A percentile compares a stretch with the other conserved stretches of the same genome.
Conservation (phyloP, 2,797 vertebrate species). For the Myotis planiceps region DNA sequence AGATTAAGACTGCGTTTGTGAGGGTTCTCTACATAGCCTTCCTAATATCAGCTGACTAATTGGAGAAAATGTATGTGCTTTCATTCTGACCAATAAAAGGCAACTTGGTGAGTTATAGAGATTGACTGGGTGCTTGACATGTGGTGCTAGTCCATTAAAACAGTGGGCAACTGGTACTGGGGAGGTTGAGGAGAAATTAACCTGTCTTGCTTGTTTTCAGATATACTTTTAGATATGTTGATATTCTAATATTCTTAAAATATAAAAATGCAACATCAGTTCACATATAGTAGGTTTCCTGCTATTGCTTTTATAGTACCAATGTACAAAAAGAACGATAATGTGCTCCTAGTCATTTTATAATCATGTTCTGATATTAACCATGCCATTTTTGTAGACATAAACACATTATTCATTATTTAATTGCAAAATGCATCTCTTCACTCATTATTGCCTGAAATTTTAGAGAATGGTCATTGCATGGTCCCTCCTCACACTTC, state of each 20-base stretch:
- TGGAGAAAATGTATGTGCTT: constrained; percentile 29
- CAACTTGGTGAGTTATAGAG: constrained; percentile 46
- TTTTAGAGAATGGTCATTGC: constrained; percentile 62
- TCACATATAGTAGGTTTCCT: constrained; percentile 26
- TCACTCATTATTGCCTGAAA: constrained; percentile 63
- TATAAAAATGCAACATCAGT: constrained; percentile 28
- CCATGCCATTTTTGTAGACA: constrained; percentile 37
- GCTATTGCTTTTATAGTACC: constrained; percentile 60
- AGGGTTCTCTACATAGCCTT: constrained; percentile 26
- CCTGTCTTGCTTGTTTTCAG: constrained; percentile 11
- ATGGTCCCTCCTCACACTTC: background rate
- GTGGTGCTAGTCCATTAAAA: constrained; percentile 48
- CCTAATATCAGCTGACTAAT: constrained; percentile 49
- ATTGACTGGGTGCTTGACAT: constrained; percentile 49
- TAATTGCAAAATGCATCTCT: constrained; percentile 66
- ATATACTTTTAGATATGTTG: background rate
- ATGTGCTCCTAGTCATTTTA: constrained; percentile 60
- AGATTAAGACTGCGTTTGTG: constrained; percentile 41
- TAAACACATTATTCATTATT: constrained; percentile 60
- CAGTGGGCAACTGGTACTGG: background rate
- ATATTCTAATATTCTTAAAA: constrained; percentile 33
- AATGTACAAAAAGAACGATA: constrained; percentile 68
- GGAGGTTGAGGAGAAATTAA: constrained; percentile 43
- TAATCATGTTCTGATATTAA: constrained; percentile 62
- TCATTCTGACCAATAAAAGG: constrained; percentile 49